Conservation (phyloP, 92 coral and sea anemone species). For the Phymanthus crucifer region DNA sequence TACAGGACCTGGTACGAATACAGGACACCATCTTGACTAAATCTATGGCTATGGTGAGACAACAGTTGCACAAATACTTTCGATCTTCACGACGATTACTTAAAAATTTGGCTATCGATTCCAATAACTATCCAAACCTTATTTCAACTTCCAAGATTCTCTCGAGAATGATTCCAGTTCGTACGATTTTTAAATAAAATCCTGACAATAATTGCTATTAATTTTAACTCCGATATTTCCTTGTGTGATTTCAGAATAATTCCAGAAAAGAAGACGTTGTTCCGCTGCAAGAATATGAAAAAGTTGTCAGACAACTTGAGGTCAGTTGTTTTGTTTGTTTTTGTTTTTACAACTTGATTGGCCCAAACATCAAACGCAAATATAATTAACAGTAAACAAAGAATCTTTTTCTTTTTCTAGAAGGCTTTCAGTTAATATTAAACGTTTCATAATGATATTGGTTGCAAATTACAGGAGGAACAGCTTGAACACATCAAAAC, state of each 20-base stretch:
- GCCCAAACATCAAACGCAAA: too few species aligned
- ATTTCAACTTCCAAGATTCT: neutral
- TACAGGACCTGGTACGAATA: slow-evolving; percentile 86
- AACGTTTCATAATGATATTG: neutral
- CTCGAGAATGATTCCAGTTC: neutral
- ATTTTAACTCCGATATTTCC: neutral
- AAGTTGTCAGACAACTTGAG: slow-evolving; percentile 71
- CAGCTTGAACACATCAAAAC: slow-evolving; percentile 91
- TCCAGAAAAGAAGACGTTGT: slow-evolving; percentile 66
- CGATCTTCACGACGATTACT: neutral
- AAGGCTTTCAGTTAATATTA: neutral
- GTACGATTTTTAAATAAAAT: neutral
- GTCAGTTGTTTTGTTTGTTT: too few species aligned
- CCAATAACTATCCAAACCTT: neutral
- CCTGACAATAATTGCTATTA: neutral
- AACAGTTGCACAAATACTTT: neutral
- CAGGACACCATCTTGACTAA: slow-evolving; percentile 75
- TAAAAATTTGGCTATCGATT: neutral
- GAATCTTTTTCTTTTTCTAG: neutral
- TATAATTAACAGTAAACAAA: too few species aligned
- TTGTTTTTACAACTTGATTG: too few species aligned
- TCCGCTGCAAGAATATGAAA: slow-evolving; percentile 70
- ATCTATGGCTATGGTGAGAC: slow-evolving; percentile 74
- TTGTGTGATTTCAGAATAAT: slow-evolving; percentile 17
- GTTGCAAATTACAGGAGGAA: slow-evolving; percentile 65